These are phyloP conservation scores for Periophthalmus magnuspinnatus DNA, from an alignment of 2,797 vertebrate species.

Conservation along the genomic window DNA sequence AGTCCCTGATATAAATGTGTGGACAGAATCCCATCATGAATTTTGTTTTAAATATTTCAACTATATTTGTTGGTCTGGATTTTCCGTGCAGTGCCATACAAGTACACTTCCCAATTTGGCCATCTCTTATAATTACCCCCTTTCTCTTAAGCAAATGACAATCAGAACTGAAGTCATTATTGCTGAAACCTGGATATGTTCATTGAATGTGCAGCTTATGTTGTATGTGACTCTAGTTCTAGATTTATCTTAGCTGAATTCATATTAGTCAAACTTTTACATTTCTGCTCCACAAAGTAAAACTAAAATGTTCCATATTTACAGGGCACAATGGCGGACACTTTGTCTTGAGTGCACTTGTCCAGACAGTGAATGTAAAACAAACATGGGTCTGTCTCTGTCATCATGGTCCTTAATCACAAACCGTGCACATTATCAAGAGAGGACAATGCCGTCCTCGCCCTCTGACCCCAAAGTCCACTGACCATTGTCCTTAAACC, in stretches of 20 bases:
- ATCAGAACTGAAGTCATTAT: conserved; percentile 64
- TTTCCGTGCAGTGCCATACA: conserved; percentile 68
- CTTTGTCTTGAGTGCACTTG: conserved; percentile 43
- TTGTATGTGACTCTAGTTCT: conserved; percentile 33
- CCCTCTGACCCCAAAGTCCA: conserved; percentile 11
- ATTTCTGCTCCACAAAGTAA: conserved; percentile 25
- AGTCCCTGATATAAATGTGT: conserved; percentile 19
- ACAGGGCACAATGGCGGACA: conserved; percentile 48
- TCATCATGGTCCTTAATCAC: conserved; percentile 22
- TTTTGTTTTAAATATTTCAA: conserved; percentile 20
- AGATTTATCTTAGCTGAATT: conserved; percentile 14
- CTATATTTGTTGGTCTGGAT: conserved; percentile 33
- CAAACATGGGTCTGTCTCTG: conserved; percentile 46
- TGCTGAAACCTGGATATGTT: conserved; percentile 24
- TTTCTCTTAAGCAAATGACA: conserved; percentile 59
- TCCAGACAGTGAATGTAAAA: conserved; percentile 77
- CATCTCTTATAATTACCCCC: conserved; percentile 10
- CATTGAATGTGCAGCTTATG: conserved; percentile 32
- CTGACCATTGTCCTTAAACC: neutral
- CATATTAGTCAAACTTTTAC: conserved; percentile 25
- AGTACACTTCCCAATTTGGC: conserved; percentile 7
- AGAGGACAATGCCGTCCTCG: conserved; percentile 1
- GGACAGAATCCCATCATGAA: neutral
- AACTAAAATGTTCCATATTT: conserved; percentile 40
- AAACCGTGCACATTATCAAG: conserved; percentile 12